A percentile compares a stretch with the other conserved stretches of the same genome.
These are phyloP conservation scores for Melospiza georgiana DNA, from an alignment of 2,113 vertebrate genomes.

Conservation along the genomic window DNA sequence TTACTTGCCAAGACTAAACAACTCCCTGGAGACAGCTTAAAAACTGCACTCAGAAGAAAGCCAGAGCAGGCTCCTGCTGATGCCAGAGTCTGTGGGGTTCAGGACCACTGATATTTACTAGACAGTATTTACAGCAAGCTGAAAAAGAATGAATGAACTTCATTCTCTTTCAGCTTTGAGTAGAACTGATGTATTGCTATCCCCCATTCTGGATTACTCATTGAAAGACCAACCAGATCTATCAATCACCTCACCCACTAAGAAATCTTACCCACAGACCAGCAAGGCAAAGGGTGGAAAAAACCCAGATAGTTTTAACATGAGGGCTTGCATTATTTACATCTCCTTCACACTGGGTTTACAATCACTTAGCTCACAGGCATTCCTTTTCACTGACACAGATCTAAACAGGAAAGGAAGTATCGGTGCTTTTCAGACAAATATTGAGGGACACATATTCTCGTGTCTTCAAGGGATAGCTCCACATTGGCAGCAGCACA, in stretches of 20 bases:
- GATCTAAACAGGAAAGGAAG: slow-evolving; percentile 3
- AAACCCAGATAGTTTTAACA: not conserved
- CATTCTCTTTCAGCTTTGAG: not conserved
- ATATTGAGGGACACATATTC: not conserved
- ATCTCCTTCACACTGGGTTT: not conserved
- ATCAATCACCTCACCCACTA: not conserved
- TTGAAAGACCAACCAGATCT: not conserved
- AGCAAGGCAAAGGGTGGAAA: not conserved
- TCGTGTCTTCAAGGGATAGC: not conserved
- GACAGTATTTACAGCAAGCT: not conserved
- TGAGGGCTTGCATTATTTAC: not conserved
- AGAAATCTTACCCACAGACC: not conserved
- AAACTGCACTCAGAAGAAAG: not conserved
- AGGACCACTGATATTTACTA: not conserved
- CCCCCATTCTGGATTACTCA: not conserved
- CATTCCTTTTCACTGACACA: not conserved
- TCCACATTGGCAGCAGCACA: not conserved
- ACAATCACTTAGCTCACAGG: not conserved
- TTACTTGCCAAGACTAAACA: not conserved
- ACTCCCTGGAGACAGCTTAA: not conserved
- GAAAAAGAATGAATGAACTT: not conserved
- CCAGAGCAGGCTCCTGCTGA: not conserved
- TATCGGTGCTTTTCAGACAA: not conserved
- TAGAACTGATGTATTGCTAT: not conserved
- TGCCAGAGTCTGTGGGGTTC: not conserved